phyloP scores from a whole-genome alignment of 2,797 vertebrate species.

The Anisognathus igniventris region DNA sequence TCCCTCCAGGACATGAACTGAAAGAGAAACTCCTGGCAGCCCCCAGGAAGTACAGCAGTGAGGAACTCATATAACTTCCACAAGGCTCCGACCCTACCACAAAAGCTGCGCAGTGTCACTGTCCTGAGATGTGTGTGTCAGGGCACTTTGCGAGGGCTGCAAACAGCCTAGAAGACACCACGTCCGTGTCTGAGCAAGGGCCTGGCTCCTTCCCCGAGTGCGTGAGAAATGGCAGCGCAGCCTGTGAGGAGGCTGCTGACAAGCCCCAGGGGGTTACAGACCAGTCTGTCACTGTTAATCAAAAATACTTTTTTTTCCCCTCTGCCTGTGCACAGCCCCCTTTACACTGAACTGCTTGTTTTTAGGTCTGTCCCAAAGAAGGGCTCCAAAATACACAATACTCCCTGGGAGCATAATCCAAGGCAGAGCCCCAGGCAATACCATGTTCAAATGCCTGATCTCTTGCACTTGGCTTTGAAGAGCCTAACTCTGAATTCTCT shows the following conservation, averaged over 20 bases:
- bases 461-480: not conserved
- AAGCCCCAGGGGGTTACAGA: not conserved
- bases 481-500: not conserved
- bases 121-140: not conserved
- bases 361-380: not conserved
- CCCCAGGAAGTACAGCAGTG: not conserved
- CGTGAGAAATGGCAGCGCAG: not conserved
- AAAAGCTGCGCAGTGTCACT: not conserved
- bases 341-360: not conserved
- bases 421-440: not conserved
- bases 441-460: not conserved
- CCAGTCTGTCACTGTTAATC: not conserved
- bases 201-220: not conserved
- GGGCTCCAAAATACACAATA: not conserved
- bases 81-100: not conserved
- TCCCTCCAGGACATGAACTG: not conserved
- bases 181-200: fast-evolving
- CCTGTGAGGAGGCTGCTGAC: not conserved
- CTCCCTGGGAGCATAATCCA: not conserved
- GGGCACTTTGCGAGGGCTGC: not conserved
- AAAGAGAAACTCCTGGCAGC: not conserved
- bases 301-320: not conserved
- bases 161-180: not conserved
- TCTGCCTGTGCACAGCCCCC: not conserved
- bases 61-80: not conserved